phyloP scores from a whole-genome alignment of 2,888 invertebrate species.

The Ganaspis brasiliensis region DNA sequence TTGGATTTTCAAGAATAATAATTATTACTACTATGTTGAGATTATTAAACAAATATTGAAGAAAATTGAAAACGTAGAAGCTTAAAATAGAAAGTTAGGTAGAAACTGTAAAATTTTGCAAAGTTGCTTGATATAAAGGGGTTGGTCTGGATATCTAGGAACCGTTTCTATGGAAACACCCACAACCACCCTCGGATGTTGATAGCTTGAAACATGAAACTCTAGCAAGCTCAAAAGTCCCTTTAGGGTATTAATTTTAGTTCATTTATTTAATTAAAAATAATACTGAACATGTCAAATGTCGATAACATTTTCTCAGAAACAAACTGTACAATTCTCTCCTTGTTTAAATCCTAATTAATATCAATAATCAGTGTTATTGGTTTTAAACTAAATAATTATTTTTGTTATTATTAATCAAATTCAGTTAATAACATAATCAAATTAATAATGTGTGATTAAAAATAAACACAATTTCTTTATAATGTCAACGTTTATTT shows the following conservation, averaged over 20 bases:
- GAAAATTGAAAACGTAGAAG: too few relatives aligned
- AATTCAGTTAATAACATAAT: neutral
- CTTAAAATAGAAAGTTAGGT: too few relatives aligned
- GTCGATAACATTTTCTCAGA: neutral
- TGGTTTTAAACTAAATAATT: too few relatives aligned
- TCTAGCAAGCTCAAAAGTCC: slow-evolving; percentile 40
- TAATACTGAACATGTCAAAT: neutral
- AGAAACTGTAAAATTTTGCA: slow-evolving; percentile 12
- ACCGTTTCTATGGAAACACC: slow-evolving; percentile 66
- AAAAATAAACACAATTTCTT: slow-evolving; percentile 34
- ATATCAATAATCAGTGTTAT: too few relatives aligned
- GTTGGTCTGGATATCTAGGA: slow-evolving; percentile 67
- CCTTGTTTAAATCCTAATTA: too few relatives aligned
- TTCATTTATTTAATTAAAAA: slow-evolving; percentile 2
- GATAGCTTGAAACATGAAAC: slow-evolving; percentile 24
- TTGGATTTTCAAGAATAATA: too few relatives aligned
- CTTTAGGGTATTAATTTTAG: neutral
- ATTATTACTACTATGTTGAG: too few relatives aligned
- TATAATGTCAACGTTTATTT: slow-evolving; percentile 70
- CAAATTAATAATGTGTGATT: too few relatives aligned
- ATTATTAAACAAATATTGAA: too few relatives aligned
- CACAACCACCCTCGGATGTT: slow-evolving; percentile 41
- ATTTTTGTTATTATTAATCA: too few relatives aligned
- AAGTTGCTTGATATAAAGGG: slow-evolving; percentile 36
- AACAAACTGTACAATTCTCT: too few relatives aligned